Evolutionary conservation across 2,113 vertebrate species (phyloP).

Genomic region (Pseudolaguvia tuberculata): DNA sequence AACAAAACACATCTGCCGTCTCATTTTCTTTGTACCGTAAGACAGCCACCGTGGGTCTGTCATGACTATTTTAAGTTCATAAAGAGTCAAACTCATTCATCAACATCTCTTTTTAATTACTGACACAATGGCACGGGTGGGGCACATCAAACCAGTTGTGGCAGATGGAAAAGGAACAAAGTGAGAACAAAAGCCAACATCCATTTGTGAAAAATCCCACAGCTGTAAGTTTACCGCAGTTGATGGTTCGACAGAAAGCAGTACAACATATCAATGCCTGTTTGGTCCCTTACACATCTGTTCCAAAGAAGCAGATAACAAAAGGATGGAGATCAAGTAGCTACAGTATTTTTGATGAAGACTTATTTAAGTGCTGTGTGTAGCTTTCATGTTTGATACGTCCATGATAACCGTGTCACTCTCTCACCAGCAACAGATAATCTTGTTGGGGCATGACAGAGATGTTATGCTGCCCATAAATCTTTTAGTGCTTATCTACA

Average conservation of each 20-base stretch:
- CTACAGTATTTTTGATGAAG: neutral
- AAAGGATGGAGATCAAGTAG: constrained; percentile 13
- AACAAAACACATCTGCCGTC: constrained; percentile 35
- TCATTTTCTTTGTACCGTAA: constrained; percentile 14
- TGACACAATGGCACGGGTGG: constrained; percentile 24
- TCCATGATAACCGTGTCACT: constrained; percentile 29
- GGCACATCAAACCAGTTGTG: constrained; percentile 13
- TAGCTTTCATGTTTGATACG: constrained; percentile 9
- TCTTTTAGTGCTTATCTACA: constrained; percentile 7
- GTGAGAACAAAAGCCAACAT: constrained; percentile 9
- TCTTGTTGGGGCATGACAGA: neutral
- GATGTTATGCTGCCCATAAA: constrained; percentile 13
- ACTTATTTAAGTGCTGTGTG: constrained; percentile 2
- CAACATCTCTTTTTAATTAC: constrained; percentile 30
- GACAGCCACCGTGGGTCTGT: constrained; percentile 4
- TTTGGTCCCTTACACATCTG: constrained; percentile 22
- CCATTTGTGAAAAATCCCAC: constrained; percentile 1
- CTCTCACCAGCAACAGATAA: neutral
- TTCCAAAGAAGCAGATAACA: constrained; percentile 23
- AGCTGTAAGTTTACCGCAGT: constrained; percentile 26
- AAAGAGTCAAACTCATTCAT: constrained; percentile 27
- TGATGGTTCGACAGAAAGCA: constrained; percentile 16
- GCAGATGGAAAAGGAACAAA: constrained; percentile 19
- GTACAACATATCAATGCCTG: neutral
- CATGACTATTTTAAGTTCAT: constrained; percentile 20